These are phyloP conservation scores for Microctenopoma stevenorrisi DNA, from an alignment of 2,797 vertebrate species.

Conservation along the genomic window DNA sequence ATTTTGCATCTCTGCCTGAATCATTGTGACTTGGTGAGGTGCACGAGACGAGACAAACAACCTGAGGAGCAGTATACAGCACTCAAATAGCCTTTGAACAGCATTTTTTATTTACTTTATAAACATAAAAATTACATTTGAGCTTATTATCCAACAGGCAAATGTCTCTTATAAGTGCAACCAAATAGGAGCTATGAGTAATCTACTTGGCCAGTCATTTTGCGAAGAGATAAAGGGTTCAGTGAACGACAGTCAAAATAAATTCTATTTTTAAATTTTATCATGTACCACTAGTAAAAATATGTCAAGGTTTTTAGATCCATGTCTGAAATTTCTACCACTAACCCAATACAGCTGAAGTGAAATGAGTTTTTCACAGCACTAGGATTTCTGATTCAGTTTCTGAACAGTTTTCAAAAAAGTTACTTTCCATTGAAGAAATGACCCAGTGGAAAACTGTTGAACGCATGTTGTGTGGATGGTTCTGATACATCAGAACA, in stretches of 20 bases:
- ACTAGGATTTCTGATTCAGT: neutral
- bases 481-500: neutral
- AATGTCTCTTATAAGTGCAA: neutral
- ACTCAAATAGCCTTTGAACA: neutral
- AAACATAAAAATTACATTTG: neutral
- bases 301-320: neutral
- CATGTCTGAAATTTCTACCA: neutral
- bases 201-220: neutral
- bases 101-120: neutral
- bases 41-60: neutral
- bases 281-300: neutral
- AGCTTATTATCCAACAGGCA: neutral
- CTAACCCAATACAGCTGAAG: neutral
- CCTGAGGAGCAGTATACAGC: neutral
- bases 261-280: neutral
- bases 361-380: slow-evolving; percentile 6
- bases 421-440: neutral
- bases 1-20: slow-evolving; percentile 23
- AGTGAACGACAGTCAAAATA: neutral
- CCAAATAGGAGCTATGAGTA: neutral
- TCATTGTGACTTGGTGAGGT: neutral
- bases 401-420: neutral
- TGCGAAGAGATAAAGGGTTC: neutral
- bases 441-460: slow-evolving; percentile 8
- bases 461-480: slow-evolving; percentile 12